Base-by-base conservation (phyloP, 2,797 vertebrate genomes). In the Mus minutoides region DNA sequence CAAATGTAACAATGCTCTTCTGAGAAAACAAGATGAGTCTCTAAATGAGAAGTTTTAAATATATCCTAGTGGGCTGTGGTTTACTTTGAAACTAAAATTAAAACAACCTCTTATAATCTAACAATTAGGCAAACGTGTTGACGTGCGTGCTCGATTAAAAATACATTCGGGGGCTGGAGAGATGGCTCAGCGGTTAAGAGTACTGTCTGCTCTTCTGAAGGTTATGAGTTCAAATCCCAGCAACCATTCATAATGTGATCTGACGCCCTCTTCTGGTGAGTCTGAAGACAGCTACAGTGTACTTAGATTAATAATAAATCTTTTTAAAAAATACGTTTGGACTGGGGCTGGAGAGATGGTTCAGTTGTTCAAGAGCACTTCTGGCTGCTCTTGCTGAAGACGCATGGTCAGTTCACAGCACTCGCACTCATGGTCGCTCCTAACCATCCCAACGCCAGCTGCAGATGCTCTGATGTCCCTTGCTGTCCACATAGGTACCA, bases 81-180 rank as follows among this genome's bases (percentile, higher is more conserved):
- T 92, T 91, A 92, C 92, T 94, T 92, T 92, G 37, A 95, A 96
- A 94, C 79, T 49, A 40, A 94, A 96, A 94, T 75, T 43, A 82
- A 91, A 75, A 84, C 6, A 54, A 52, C 86, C 62, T 60, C 49
- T 17, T 62, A 90, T 60, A 56, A 34, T 89, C 16, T 97, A 49
- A 62, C 21, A 86, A 56, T 90, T 83, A 58, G 31, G 34, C 62
- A 90, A 94, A 93, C 1, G 19, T 67, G 67, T 64, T 54, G 56
- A 17, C 52, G 83, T 52, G 80, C 52, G 83, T 52, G 80, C 24
- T 92, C 24, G 86, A 60, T 46, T 79, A 3, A 87, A 90, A 94
- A 76, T 49, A 73, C 9, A 5, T 49, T 14, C 67, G 83, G 4
- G 82, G 60, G 13, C 29, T 84, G 58, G 29, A 82, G 54, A 31